Conservation (phyloP, 2,888 invertebrate species). For the Eilema sororculum region DNA sequence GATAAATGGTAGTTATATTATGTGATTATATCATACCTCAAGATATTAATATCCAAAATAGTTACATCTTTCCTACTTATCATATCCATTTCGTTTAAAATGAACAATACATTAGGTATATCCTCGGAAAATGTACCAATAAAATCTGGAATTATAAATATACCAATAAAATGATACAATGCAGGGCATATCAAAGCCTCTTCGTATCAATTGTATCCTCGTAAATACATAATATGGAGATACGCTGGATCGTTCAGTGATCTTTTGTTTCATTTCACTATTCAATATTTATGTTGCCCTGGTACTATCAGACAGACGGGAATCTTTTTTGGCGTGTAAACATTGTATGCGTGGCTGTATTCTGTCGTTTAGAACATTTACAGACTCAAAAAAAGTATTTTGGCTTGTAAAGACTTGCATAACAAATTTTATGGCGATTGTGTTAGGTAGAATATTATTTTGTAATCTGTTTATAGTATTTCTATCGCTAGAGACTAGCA, state of each 20-base stretch:
- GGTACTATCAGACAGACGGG: constrained; percentile 38
- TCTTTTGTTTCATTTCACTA: constrained; percentile 42
- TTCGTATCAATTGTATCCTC: constrained; percentile 40
- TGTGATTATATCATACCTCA: too few relatives aligned
- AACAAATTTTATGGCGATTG: too few relatives aligned
- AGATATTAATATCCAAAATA: neutral
- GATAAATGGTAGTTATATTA: too few relatives aligned
- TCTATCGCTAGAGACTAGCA: neutral
- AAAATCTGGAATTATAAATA: constrained; percentile 36
- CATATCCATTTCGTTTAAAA: neutral
- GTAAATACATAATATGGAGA: constrained; percentile 42
- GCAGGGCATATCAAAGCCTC: constrained; percentile 37
- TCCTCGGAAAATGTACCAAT: constrained; percentile 18
- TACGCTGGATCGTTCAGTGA: constrained; percentile 34
- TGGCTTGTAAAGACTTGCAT: neutral
- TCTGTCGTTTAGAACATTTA: constrained; percentile 35
- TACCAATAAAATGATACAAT: constrained; percentile 19
- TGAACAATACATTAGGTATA: constrained; percentile 9
- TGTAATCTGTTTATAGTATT: neutral
- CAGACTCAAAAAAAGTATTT: constrained; percentile 5
- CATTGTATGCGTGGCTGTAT: constrained; percentile 48
- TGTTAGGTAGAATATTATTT: neutral
- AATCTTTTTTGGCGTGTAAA: constrained; percentile 53
- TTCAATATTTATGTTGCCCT: constrained; percentile 43
- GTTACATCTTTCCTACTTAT: neutral